Conservation (phyloP, 2,113 vertebrate species). For the Gavia stellata region DNA sequence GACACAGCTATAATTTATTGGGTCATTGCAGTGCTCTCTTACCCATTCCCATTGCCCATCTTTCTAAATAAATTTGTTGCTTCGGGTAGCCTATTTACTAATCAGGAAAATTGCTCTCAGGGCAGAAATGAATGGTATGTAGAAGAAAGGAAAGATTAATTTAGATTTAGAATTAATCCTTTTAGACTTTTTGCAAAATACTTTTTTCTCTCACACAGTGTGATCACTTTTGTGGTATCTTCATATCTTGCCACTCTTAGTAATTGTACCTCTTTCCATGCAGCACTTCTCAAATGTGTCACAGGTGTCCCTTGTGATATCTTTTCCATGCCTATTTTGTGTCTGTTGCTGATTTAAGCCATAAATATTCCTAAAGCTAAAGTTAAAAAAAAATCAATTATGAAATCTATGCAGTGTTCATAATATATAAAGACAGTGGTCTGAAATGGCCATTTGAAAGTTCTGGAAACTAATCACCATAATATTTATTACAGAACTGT, state of each 20-base stretch:
- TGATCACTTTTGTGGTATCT: neutral
- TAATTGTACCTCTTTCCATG: neutral
- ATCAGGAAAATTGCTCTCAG: neutral
- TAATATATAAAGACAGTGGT: neutral
- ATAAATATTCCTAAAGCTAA: conserved; percentile 1
- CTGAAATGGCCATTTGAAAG: neutral
- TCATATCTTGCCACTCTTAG: neutral
- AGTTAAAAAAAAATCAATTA: neutral
- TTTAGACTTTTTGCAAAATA: neutral
- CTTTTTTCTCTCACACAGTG: neutral
- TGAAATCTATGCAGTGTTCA: neutral
- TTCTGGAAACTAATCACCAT: neutral
- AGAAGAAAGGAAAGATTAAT: neutral
- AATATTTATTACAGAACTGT: conserved; percentile 11
- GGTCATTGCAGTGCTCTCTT: neutral
- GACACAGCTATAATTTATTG: neutral
- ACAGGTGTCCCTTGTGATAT: neutral
- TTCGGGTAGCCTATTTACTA: neutral
- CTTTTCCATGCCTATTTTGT: neutral
- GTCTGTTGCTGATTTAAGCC: neutral
- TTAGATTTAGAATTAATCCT: neutral
- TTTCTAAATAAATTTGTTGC: neutral
- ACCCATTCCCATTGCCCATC: neutral
- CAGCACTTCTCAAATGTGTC: neutral
- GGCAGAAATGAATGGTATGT: neutral